Evolutionary conservation across 2,113 vertebrate species (phyloP).

Genomic region (Muntiacus muntjak): DNA sequence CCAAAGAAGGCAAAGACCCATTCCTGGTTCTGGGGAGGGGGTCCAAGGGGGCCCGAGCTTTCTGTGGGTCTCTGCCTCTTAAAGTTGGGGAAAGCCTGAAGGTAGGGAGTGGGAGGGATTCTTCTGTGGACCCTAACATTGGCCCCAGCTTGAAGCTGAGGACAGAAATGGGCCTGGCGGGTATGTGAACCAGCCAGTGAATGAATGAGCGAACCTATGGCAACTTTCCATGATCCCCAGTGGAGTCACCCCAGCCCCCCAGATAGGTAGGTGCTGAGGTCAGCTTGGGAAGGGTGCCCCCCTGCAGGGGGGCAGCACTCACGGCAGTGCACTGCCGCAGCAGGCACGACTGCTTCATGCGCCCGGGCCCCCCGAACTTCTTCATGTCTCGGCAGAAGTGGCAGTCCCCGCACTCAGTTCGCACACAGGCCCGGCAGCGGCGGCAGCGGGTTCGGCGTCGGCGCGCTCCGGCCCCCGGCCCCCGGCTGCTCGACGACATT

Average conservation of each 20-base stretch:
- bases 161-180: neutral
- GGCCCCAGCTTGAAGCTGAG: neutral
- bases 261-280: neutral
- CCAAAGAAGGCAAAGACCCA: neutral
- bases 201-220: neutral
- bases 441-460: constrained; percentile 93
- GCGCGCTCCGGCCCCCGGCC: constrained; percentile 89
- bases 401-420: constrained; percentile 93
- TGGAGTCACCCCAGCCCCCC: neutral
- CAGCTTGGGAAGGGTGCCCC: neutral
- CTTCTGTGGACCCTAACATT: neutral
- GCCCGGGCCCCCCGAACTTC: constrained; percentile 93
- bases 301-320: constrained; percentile 46
- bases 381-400: constrained; percentile 98
- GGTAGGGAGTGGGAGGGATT: neutral
- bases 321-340: constrained; percentile 94
- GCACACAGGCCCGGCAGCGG: constrained; percentile 92
- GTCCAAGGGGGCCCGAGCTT: neutral
- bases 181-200: neutral
- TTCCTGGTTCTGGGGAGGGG: neutral
- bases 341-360: constrained; percentile 96
- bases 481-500: constrained; percentile 92
- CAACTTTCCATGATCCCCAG: neutral
- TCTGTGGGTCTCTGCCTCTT: neutral
- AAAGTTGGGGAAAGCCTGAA: neutral